Percentiles rank a stretch among this genome's conserved stretches.
phyloP scores from a whole-genome alignment of 2,888 invertebrate genomes.

The Drosophila koepferae region DNA sequence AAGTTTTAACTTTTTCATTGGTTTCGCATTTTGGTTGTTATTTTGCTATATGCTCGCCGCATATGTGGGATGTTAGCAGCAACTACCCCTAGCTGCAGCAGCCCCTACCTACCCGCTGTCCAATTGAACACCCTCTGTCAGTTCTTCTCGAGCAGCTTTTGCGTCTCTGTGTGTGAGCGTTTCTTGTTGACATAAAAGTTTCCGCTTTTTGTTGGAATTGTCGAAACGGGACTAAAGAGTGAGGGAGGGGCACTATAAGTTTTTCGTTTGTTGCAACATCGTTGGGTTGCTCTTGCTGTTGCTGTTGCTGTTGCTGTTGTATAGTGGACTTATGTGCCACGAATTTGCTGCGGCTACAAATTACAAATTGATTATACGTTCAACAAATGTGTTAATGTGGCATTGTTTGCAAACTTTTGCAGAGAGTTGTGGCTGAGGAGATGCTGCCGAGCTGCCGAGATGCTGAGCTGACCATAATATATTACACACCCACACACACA shows the following conservation, averaged over 20 bases:
- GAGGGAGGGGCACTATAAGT: conserved; percentile 13
- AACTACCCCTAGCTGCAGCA: not conserved
- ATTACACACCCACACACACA: conserved; percentile 53
- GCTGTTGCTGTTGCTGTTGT: not conserved
- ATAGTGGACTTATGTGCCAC: conserved; percentile 69
- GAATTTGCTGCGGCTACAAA: conserved; percentile 80
- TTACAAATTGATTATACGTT: conserved; percentile 82
- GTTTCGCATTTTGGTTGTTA: conserved; percentile 55
- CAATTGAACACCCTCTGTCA: conserved; percentile 2
- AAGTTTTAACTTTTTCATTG: conserved; percentile 64
- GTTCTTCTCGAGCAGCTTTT: conserved; percentile 26
- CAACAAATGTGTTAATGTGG: conserved; percentile 82
- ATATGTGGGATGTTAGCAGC: conserved; percentile 38
- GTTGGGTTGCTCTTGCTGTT: conserved; percentile 22
- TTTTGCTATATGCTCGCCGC: conserved; percentile 34
- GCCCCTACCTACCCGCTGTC: not conserved
- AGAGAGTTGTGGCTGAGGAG: conserved; percentile 29
- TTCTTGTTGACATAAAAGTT: conserved; percentile 76
- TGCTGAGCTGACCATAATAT: conserved; percentile 71
- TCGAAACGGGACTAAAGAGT: no score
- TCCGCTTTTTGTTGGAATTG: conserved; percentile 38
- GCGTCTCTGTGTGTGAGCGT: conserved; percentile 39
- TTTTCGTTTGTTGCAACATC: conserved; percentile 35
- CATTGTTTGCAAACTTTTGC: conserved; percentile 77
- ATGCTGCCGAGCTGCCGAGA: conserved; percentile 1